These are phyloP conservation scores for Eptatretus atami DNA, from an alignment of 2,797 vertebrate species.

Conservation along the genomic window DNA sequence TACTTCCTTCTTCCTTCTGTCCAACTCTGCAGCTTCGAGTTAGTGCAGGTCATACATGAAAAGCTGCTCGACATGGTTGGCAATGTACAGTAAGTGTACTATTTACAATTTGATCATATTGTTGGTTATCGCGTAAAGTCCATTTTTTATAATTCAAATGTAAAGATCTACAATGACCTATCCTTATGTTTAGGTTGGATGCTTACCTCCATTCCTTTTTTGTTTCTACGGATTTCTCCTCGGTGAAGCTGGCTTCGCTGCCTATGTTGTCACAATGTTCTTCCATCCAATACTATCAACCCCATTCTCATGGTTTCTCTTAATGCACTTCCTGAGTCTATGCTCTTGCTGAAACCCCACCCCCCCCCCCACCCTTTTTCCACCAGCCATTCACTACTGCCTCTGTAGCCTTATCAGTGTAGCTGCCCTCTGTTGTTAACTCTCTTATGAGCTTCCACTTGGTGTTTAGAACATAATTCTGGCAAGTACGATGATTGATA, in stretches of 20 bases:
- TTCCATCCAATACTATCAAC: neutral
- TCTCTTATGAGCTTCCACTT: too few relatives aligned
- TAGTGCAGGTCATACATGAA: slow-evolving; percentile 97
- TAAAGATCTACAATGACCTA: too few relatives aligned
- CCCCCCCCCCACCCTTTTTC: slow-evolving; percentile 1
- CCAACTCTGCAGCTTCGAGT: slow-evolving; percentile 48
- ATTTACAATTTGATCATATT: neutral
- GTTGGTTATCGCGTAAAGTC: neutral
- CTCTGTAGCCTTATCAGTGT: too few relatives aligned
- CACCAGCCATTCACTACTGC: slow-evolving; percentile 10
- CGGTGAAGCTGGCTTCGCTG: slow-evolving; percentile 1
- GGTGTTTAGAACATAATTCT: too few relatives aligned
- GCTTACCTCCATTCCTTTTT: neutral
- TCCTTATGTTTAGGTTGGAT: too few relatives aligned
- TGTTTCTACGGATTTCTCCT: slow-evolving; percentile 12
- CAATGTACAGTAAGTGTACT: slow-evolving; percentile 81
- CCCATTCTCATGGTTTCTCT: slow-evolving; percentile 1
- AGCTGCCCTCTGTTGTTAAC: too few relatives aligned
- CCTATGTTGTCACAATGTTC: slow-evolving; percentile 5
- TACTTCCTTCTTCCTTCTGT: too few relatives aligned
- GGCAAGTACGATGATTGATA: too few relatives aligned
- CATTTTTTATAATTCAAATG: too few relatives aligned
- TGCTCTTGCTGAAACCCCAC: too few relatives aligned
- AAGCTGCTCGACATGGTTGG: slow-evolving; percentile 99
- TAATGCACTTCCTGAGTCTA: neutral